Conservation (phyloP, 2,888 invertebrate species). For the Papilio protenor region DNA sequence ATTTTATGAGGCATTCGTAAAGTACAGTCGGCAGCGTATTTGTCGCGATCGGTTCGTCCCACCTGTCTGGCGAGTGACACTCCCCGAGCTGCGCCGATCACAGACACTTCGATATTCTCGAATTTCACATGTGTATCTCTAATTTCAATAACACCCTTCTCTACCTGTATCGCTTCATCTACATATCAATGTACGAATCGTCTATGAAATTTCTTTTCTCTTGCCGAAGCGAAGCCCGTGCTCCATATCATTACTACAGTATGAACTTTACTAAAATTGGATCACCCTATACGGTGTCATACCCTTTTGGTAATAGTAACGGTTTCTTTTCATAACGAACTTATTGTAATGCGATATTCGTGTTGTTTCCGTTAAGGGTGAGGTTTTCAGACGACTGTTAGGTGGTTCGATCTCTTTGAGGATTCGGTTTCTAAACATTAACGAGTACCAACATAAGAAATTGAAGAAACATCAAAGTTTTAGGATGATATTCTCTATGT, state of each 20-base stretch:
- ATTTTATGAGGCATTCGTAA: constrained; percentile 8
- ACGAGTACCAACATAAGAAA: constrained; percentile 54
- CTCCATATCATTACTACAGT: constrained; percentile 79
- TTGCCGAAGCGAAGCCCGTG: constrained; percentile 81
- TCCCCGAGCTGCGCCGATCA: constrained; percentile 54
- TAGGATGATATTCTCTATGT: neutral
- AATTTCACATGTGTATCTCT: constrained; percentile 78
- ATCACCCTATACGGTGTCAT: constrained; percentile 79
- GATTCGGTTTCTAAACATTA: constrained; percentile 65
- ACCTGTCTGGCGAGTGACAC: constrained; percentile 52
- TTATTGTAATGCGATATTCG: constrained; percentile 81
- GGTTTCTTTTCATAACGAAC: constrained; percentile 83
- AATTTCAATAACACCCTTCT: constrained; percentile 81
- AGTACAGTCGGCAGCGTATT: constrained; percentile 32
- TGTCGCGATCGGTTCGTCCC: constrained; percentile 43
- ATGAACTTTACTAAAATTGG: constrained; percentile 80
- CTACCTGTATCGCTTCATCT: constrained; percentile 81
- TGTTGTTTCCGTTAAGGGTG: constrained; percentile 80
- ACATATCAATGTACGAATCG: constrained; percentile 81
- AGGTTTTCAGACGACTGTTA: constrained; percentile 71
- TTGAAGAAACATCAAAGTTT: constrained; percentile 41
- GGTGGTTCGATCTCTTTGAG: constrained; percentile 68
- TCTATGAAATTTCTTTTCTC: constrained; percentile 80
- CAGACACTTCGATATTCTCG: constrained; percentile 68
- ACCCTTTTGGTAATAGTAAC: constrained; percentile 81